Evolutionary conservation across 2,797 vertebrate species (phyloP).

Genomic region (Hemibagrus guttatus): DNA sequence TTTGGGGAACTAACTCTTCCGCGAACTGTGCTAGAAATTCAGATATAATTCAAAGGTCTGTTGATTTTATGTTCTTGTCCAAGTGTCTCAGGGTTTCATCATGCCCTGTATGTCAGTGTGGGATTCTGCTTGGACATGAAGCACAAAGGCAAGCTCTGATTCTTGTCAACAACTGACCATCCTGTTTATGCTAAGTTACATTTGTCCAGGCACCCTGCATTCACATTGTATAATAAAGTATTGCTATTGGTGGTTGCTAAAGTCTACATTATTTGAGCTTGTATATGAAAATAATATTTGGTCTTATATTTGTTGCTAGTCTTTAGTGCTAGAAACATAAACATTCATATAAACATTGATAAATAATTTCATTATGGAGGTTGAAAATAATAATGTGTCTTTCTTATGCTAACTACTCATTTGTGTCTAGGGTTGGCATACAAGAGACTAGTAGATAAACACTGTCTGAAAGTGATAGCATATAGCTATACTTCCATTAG

Average conservation of each 20-base stretch:
- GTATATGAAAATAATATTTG: background rate
- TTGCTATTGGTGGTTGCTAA: background rate
- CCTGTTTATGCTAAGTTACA: background rate
- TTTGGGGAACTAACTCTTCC: background rate
- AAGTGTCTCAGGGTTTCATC: conserved; percentile 17
- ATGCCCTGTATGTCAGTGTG: background rate
- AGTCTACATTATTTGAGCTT: background rate
- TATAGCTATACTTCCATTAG: background rate
- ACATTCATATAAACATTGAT: background rate
- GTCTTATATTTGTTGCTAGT: background rate
- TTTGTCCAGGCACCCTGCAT: background rate
- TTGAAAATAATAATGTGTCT: background rate
- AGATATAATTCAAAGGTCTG: conserved; percentile 3
- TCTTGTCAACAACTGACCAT: background rate
- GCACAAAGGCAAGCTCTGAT: background rate
- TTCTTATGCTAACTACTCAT: background rate
- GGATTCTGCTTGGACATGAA: background rate
- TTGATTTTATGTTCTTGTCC: background rate
- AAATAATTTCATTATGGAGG: background rate
- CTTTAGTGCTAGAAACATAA: background rate
- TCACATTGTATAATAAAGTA: conserved; percentile 1
- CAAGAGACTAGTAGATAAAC: background rate
- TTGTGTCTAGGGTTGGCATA: background rate
- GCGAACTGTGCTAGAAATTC: background rate
- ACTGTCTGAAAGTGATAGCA: background rate